Base-by-base conservation (phyloP, 2,888 invertebrate species). In the Eledona agricola region DNA sequence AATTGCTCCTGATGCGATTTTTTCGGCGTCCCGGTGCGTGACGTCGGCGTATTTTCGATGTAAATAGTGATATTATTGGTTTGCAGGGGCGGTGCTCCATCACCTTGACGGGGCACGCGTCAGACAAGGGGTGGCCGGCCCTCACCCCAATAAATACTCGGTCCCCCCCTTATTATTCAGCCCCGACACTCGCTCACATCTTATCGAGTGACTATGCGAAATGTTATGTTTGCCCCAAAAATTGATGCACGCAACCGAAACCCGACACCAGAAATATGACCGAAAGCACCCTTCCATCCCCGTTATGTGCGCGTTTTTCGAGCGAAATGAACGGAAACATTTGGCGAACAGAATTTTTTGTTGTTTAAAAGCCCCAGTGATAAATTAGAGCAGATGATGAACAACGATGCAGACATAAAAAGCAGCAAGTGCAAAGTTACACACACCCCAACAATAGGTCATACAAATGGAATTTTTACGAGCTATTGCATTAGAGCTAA, bases 381-480 rank as follows among this genome's bases (percentile, higher is more conserved):
- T 51, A 34, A 40, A 51, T 51, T 43, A 35, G 37, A 9, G 25
- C 40, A 19, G 26, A 42, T 51, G 42, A 43, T 47, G 47, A 47
- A 37, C 28, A 45, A 32, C 32, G 32, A 26, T 34, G 16, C 35
- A 5, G 46, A 17, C 46, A 26, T 28, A 29, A 46, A 46, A 26
- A 46, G 34, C 17, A 25, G 13, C 25, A 47, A 47, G 47, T 47
- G 35, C 37, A 47, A 37, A 47, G 35, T 46, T 46, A 25, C 46
- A 26, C 37, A 22, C 29, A 3, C 23, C n/a, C n/a, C n/a, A n/a
- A 51, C 43, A 51, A 51, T 51, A 13, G 51, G 53, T 55, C 55
- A 57, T 55, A 54, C 53, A 61, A 59, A 58, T 58, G 58, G 56
- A 56, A 57, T 59, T 63, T 61, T 61, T 61, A 59, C 58, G 56